Percentiles rank a stretch among this genome's conserved stretches.
Evolutionary conservation across 2,797 vertebrate species (phyloP).

Genomic region (Oreortyx pictus): DNA sequence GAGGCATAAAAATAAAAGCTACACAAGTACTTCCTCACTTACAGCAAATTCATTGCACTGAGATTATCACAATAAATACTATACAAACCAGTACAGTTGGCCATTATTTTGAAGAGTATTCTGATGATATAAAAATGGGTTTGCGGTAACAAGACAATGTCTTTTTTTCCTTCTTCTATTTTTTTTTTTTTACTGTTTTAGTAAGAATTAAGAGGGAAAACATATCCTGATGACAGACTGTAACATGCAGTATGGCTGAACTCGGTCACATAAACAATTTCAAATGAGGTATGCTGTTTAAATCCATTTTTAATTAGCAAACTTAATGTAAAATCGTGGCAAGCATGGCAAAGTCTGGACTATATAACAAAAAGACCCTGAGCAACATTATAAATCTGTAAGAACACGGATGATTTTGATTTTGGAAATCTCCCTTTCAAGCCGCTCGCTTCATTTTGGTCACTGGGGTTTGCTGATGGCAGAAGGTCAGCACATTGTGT

Average conservation of each 20-base stretch:
- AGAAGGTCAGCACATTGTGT: constrained; percentile 57
- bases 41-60: constrained; percentile 7
- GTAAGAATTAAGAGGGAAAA: background rate
- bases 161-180: background rate
- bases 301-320: constrained; percentile 41
- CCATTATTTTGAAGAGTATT: constrained; percentile 55
- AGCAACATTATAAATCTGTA: constrained; percentile 53
- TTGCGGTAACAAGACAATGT: background rate
- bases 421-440: constrained; percentile 60
- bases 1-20: constrained; percentile 20
- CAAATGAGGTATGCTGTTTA: constrained; percentile 35
- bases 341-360: constrained; percentile 37
- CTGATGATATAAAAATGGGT: background rate
- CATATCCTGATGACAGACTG: background rate
- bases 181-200: background rate
- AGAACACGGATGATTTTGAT: constrained; percentile 72
- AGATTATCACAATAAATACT: constrained; percentile 23
- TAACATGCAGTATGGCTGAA: constrained; percentile 45
- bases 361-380: constrained; percentile 62
- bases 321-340: constrained; percentile 33
- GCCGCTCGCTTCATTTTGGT: constrained; percentile 60
- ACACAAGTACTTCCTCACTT: background rate
- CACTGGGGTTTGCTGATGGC: constrained; percentile 50
- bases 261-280: constrained; percentile 37
- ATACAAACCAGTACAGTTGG: constrained; percentile 28